Base-by-base conservation (phyloP, 2,113 vertebrate species). In the Rousettus leschenaultii region DNA sequence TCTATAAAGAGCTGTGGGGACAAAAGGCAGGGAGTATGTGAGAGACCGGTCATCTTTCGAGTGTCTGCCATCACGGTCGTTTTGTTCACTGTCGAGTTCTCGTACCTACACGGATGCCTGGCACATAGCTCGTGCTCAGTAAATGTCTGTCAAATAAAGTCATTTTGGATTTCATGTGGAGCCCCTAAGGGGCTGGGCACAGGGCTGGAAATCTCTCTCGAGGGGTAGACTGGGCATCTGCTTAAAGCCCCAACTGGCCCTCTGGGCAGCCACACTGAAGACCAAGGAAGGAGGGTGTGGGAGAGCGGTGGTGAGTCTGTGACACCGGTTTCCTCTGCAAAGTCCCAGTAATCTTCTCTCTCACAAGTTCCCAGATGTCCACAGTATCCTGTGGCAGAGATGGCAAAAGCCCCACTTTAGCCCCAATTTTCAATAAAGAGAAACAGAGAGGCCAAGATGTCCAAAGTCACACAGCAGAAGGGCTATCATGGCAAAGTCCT, bases 71-170 rank as follows among this genome's bases (percentile, higher is more conserved):
- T 6, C 15, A 70, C 0, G 2, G 7, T 18, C 10, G 33, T 51
- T 73, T 21, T 9, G 18, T 35, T 70, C 3, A 5, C 1, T 0
- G 66, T 38, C 8, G 11, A 28, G 63, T 7, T 53, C 55, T 16
- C 1, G 71, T 4, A 14, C 70, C 40, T 7, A 9, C 33, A 7
- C 6, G 1, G 2, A 48, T 0, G 26, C 1, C 80, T 21, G 65
- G 79, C 2, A 6, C 4, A 2, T 0, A 35, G 61, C 61, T 65
- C 0, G 7, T 11, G 43, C 30, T 63, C 65, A 28, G 22, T 30
- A 11, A 59, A 16, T 8, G 48, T 45, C 14, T 66, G 78, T 33
- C 1, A 3, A n/a, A 51, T 22, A 48, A 15, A 45, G 12, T 73
- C 16, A 40, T 30, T 26, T 40, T 30, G 73, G 57, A 80, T 9